These are phyloP conservation scores for Caenorhabditis angaria DNA, from an alignment of 2,888 invertebrate genomes.

Conservation along the genomic window DNA sequence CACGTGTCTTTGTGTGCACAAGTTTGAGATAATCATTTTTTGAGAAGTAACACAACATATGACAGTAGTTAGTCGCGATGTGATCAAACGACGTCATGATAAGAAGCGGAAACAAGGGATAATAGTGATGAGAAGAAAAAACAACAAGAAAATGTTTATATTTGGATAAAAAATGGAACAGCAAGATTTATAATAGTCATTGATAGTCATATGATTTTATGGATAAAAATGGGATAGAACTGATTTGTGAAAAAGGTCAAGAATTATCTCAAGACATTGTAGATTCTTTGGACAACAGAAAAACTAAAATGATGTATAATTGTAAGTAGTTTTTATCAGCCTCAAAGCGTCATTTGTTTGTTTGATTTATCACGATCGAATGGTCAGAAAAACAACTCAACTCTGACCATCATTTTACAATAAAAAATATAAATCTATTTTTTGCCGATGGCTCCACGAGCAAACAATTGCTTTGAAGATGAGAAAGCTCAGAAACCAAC, in stretches of 20 bases:
- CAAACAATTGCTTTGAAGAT: not conserved
- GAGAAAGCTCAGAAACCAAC: not conserved
- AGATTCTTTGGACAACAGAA: too few relatives aligned
- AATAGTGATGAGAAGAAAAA: slow-evolving; percentile 11
- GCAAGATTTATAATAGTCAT: too few relatives aligned
- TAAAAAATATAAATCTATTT: not conserved
- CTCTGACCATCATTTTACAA: slow-evolving; percentile 1
- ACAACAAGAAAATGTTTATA: too few relatives aligned
- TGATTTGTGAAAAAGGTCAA: too few relatives aligned
- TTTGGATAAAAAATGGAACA: too few relatives aligned
- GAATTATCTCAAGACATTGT: too few relatives aligned
- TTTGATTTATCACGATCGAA: not conserved
- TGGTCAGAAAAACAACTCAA: not conserved
- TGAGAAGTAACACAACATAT: slow-evolving; percentile 4
- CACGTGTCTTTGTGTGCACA: slow-evolving; percentile 27
- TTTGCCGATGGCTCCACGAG: not conserved
- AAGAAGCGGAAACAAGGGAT: slow-evolving; percentile 15
- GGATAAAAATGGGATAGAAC: too few relatives aligned
- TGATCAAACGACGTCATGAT: slow-evolving; percentile 15
- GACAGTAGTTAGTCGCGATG: slow-evolving; percentile 18
- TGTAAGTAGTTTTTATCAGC: not conserved
- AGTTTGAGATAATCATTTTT: not conserved
- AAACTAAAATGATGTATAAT: too few relatives aligned
- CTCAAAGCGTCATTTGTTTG: not conserved
- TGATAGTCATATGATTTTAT: too few relatives aligned